These are phyloP conservation scores for Mormoops blainvillei DNA, from an alignment of 2,113 vertebrate species.

Conservation along the genomic window DNA sequence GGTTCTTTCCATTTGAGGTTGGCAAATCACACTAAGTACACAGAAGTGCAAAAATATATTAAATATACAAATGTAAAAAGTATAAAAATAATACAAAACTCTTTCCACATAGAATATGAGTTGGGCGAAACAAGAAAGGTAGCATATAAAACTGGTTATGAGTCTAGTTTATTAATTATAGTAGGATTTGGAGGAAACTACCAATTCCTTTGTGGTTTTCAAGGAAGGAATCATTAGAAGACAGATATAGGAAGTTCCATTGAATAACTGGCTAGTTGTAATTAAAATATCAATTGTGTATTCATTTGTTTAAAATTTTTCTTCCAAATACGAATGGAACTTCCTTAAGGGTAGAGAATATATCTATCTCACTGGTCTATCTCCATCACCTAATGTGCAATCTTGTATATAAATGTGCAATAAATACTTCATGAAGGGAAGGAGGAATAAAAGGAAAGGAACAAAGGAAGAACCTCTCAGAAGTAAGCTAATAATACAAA, in stretches of 20 bases:
- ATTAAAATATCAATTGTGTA: neutral
- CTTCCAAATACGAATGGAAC: neutral
- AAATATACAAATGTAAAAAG: neutral
- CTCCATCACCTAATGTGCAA: neutral
- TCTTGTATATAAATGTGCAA: neutral
- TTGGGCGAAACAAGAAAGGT: neutral
- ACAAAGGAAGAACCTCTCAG: neutral
- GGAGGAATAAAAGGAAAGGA: neutral
- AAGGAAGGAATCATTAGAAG: neutral
- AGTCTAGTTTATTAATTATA: neutral
- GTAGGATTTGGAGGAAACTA: neutral
- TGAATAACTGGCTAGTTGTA: neutral
- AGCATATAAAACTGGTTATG: neutral
- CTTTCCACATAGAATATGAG: neutral
- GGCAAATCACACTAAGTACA: neutral
- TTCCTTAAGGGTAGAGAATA: neutral
- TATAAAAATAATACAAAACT: neutral
- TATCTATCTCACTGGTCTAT: neutral
- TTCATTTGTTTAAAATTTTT: neutral
- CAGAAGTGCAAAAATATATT: neutral
- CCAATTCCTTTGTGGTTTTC: neutral
- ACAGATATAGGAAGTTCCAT: neutral
- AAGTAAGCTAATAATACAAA: neutral
- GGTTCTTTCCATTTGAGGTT: neutral
- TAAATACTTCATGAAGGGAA: neutral